These are phyloP conservation scores for Peromyscus polionotus DNA, from an alignment of 2,113 vertebrate genomes.

Conservation along the genomic window DNA sequence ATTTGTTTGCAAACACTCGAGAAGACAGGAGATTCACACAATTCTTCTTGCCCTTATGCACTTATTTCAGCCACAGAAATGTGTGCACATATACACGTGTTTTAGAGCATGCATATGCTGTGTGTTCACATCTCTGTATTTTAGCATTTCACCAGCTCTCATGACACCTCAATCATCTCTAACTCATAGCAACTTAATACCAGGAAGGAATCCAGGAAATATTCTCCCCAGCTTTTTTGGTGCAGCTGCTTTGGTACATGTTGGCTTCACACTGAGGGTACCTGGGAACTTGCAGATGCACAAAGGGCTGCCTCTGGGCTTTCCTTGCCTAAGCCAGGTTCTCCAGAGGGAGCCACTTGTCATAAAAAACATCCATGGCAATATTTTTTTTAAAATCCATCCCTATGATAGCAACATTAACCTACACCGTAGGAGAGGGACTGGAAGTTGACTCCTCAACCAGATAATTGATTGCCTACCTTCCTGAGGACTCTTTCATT, in stretches of 20 bases:
- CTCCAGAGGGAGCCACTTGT: neutral
- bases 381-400: neutral
- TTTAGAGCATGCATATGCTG: neutral
- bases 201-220: neutral
- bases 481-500: neutral
- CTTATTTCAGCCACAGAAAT: neutral
- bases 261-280: neutral
- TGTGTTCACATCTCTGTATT: too few relatives aligned
- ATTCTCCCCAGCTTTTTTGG: neutral
- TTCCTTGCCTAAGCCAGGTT: neutral
- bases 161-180: neutral
- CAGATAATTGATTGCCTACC: neutral
- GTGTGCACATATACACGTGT: rapidly evolving
- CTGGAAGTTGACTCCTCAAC: neutral
- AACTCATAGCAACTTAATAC: neutral
- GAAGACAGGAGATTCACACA: neutral
- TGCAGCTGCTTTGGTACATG: neutral
- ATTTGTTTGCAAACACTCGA: neutral
- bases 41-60: neutral
- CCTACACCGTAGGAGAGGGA: too few relatives aligned
- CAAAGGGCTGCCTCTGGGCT: neutral
- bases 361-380: neutral
- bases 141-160: neutral
- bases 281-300: neutral
- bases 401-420: neutral